Evolutionary conservation across 2,888 invertebrate genomes (phyloP), one percentile per base, ranked within the genome.

Genomic region (Dexiosoma caninum): DNA sequence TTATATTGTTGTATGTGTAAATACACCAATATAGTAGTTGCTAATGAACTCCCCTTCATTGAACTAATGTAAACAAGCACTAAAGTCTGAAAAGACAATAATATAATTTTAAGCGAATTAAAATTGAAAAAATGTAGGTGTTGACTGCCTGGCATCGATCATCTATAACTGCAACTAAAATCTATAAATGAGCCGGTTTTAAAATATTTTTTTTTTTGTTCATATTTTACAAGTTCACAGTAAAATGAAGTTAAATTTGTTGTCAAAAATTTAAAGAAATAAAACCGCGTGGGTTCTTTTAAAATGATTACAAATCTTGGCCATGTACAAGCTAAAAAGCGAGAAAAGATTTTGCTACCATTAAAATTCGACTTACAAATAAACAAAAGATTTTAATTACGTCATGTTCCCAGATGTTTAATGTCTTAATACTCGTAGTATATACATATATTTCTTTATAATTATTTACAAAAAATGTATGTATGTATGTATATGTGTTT

Each of bases 391-490:
- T 5, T 16, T 4, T n/a, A 44, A 72, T 78, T 66, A 72, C 78
- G 66, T 71, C 71, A 78, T 78, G 44, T 51, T 46, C 53, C 30
- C 78, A 71, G 40, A 71, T 78, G 71, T 78, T 57, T 40, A 9
- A 30, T 55, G 23, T 27, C 27, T 57, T 35, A 27, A 27, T 27
- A 27, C 6, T 5, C 10, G 44, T 44, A 1, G 19, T 44, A 7
- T 19, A 21, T 21, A 21, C 10, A 44, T 16, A 44, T n/a, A n/a
- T n/a, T n/a, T n/a, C n/a, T n/a, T n/a, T n/a, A n/a, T n/a, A n/a
- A n/a, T n/a, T n/a, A n/a, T n/a, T n/a, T n/a, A n/a, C n/a, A n/a
- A n/a, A n/a, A n/a, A n/a, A 27, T 27, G 27, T 27, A 27, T 27
- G 27, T 27, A 27, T 27, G 27, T 27, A 27, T 27, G 27, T 27